Base-by-base conservation (phyloP, 2,888 invertebrate genomes). In the Lepidochitona cinerea region DNA sequence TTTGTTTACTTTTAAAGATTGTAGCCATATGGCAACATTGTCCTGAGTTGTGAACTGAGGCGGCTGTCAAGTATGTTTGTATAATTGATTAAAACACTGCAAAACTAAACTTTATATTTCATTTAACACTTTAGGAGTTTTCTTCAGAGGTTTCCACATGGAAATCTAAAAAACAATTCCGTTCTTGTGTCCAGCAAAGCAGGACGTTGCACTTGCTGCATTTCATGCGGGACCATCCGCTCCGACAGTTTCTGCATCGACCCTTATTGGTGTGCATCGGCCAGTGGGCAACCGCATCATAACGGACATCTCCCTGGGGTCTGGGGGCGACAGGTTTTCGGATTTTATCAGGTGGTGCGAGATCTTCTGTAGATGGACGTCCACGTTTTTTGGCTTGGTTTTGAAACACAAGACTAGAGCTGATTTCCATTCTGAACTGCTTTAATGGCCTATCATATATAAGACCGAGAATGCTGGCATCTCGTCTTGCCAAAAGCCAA, bases 161-260 rank as follows among this genome's bases (percentile, higher is more conserved):
- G 41, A 41, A 41, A 41, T 41, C 41, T 18, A 41, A 18, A 18
- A 41, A 41, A 18, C 41, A 41, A 41, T 66, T 66, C 32, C 35
- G 12, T 26, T 66, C 35, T 18, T 36, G 18, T 14, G 67, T 66
- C 18, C 18, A 66, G 67, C 67, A 66, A 26, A 66, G 67, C n/a
- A 66, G 23, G 9, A 66, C 67, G 18, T 66, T 14, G 23, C 67
- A 66, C 29, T 66, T 66, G 35, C n/a, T 36, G 37, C 67, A 66
- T 29, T 26, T 35, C 37, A 66, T 36, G 18, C 35, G 67, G 6
- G 37, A 66, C 18, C n/a, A 66, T 14, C 67, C 32, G 41, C 41
- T 41, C 9, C 41, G 41, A 18, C 41, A 41, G n/a, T 41, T 41
- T 41, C 41, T 41, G 41, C 41, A 41, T 26, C 59, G 59, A 23